Conservation (phyloP, 2,797 vertebrate genomes). For the Psittacula derbiana region DNA sequence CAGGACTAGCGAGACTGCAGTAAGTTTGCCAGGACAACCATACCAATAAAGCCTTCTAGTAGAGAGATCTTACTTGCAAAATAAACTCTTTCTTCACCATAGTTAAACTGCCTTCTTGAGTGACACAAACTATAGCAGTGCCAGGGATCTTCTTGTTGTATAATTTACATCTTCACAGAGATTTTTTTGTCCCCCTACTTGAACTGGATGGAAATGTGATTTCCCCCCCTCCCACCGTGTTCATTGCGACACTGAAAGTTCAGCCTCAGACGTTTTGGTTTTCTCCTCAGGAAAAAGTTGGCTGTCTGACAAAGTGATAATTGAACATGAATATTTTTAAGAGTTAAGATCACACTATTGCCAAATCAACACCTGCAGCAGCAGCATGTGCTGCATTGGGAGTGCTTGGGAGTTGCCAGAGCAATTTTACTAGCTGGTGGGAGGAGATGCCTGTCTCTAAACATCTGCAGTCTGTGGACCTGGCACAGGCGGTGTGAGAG, state of each 20-base stretch:
- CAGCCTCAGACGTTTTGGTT: neutral
- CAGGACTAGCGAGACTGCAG: neutral
- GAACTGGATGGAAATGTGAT: neutral
- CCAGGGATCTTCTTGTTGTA: neutral
- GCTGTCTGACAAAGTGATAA: neutral
- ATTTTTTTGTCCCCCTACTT: neutral
- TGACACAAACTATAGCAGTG: neutral
- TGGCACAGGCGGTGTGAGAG: neutral
- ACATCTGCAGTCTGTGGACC: neutral
- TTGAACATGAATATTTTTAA: neutral
- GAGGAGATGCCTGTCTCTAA: neutral
- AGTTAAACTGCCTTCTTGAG: neutral
- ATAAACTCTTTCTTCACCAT: neutral
- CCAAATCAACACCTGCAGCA: constrained; percentile 16
- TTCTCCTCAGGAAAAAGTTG: neutral
- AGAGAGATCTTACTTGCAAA: neutral
- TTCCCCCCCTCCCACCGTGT: accelerated
- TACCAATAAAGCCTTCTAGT: neutral
- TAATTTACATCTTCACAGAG: neutral
- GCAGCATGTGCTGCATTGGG: neutral
- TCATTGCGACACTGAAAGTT: neutral
- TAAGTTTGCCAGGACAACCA: neutral
- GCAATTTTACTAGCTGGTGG: neutral
- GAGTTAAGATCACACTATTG: neutral
- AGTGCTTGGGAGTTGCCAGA: neutral